Base-by-base conservation (phyloP, 2,797 vertebrate genomes). In the Megaceryle alcyon region DNA sequence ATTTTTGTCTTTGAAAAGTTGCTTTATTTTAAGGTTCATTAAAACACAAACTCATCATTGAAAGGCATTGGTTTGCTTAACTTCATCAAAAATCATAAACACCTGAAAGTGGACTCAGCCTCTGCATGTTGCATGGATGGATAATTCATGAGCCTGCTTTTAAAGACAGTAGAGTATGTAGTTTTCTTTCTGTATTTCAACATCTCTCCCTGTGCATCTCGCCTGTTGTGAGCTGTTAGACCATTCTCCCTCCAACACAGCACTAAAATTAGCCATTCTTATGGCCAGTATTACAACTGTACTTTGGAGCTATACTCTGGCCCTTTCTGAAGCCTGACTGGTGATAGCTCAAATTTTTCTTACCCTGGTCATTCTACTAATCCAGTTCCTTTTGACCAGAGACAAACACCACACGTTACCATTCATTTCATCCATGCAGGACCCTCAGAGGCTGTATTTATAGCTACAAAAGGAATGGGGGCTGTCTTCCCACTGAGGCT, bases 401-500 rank as follows among this genome's bases (percentile, higher is more conserved):
- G 92, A 61, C 33, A 23, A 82, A 44, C 10, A 35, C 78, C 46
- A 14, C 6, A 2, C 29, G 12, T 72, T n/a, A 44, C 46, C 33
- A 69, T 33, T 51, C 13, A 5, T 21, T 57, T 33, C 22, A 7
- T 44, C 53, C 69, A 22, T 2, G 22, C 41, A 22, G 59, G 79
- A 41, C 6, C 80, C 88, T 88, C 54, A 33, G 56, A 37, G 59
- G 71, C 26, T 46, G 44, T 37, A 49, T 25, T 33, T 25, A 57
- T 43, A 88, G 83, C 82, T 57, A 65, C 43, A 10, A 7, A 69
- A 81, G 90, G 86, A 77, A 89, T 75, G 88, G 80, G 65, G 82
- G 71, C 93, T 81, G 29, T 76, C 85, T 90, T 94, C 94, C 88
- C 93, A 96, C 53, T 59, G 29, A 3, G 41, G 66, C 54, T 82